Evolutionary conservation across 2,113 vertebrate genomes (phyloP), one percentile per base, ranked within the genome.

Genomic region (Zosterops hypoxanthus): DNA sequence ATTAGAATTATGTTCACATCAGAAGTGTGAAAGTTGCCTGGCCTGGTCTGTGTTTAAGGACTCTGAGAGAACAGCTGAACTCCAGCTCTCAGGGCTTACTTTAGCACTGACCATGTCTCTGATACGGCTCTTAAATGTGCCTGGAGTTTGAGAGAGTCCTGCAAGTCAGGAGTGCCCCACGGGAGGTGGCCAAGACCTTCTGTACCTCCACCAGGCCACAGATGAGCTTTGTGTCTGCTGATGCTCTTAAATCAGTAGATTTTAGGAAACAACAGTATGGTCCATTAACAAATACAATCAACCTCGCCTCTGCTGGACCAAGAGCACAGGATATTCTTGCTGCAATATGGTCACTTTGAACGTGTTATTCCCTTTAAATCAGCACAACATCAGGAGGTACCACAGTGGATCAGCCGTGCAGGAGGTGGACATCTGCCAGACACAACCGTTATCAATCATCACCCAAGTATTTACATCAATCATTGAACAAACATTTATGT

Each of bases 371-470:
- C 72, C 72, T 90, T 86, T 88, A 82, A 95, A 92, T 61, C 92
- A 86, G 61, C 3, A 1, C 75, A 90, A 5, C 72, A 42, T 92
- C 80, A 79, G 90, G 90, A 94, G 80, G 76, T 83, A 72, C 31
- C 80, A 61, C 21, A 3, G 63, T 50, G 90, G 80, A 96, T 88
- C 82, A 64, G 79, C 65, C 0, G 1, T 71, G 82, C 80, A 83
- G 88, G 82, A 93, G 92, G 82, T 94, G 94, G 92, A 93, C 86
- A 90, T 96, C 79, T 97, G 95, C 93, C 90, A 96, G 92, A 71
- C 85, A 83, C 41, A 90, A 26, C 63, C 22, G 0, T 39, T 88
- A 94, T 94, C 81, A 85, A 82, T 96, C 91, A 92, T 92, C 82
- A 70, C 71, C 33, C 85, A 96, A 87, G 90, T 86, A 87, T 96